Base-by-base conservation (phyloP, 2,113 vertebrate species). In the Actinemys pallida region DNA sequence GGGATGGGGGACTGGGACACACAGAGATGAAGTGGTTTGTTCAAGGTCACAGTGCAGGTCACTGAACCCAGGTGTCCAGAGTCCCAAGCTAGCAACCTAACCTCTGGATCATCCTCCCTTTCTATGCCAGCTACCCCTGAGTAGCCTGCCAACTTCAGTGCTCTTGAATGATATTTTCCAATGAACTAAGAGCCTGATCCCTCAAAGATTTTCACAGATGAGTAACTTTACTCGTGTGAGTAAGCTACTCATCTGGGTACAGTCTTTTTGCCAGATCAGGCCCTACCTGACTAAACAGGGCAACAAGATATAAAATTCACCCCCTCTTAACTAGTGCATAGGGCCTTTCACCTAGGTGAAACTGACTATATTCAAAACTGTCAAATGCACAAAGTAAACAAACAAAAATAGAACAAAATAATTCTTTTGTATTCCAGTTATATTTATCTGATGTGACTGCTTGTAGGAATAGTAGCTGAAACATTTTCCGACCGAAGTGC, bases 21-120 rank as follows among this genome's bases (percentile, higher is more conserved):
- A 65, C 24, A 39, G 10, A 75, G 78, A 35, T 65, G 62, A 65
- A n/a, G 31, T 65, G 62, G 29, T 78, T 80, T 86, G 16, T 80
- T 95, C 69, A 86, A 93, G 83, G 89, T 65, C 16, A 59, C 31
- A 35, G 31, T 65, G 13, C 31, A n/a, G 31, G 62, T 49, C 11
- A 0, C 6, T 22, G 24, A 20, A 59, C 27, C 17, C 75, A 57
- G 52, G 69, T 57, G 29, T 59, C 62, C 1, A 2, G 42, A 62
- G 87, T 84, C 83, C 79, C 80, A 90, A 19, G 12, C 35, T 29
- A 53, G 25, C 90, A 7, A 39, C 83, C 87, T 49, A 49, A 25
- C 88, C 83, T 86, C 93, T 79, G 87, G 76, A 72, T 53, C 8
- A 2, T 54, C 12, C 29, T 27, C 3, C 59, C 29, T 78, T 56